Evolutionary conservation across 1,140 invertebrate species (phyloP), one percentile per base, ranked within the genome.

Genomic region (Sarcophaga bullata): DNA sequence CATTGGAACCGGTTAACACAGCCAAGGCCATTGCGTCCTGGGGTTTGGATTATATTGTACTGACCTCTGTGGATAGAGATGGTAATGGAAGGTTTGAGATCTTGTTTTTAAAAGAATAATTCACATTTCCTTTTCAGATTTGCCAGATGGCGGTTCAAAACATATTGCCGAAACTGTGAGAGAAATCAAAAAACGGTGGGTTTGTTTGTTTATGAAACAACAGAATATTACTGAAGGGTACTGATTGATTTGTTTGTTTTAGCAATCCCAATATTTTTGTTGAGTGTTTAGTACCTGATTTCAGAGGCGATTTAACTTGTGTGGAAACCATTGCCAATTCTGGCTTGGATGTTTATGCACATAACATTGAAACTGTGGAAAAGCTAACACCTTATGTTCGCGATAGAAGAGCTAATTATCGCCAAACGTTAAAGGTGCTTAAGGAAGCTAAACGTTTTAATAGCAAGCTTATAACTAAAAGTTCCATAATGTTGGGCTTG

Each of bases 51-150:
- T 99, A 99, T 91, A 95, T 99, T 83, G 98, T 99, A 25, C 91
- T 99, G 5, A 99, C 99, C 6, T 99, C 98, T 15, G 98, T 99
- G 0, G 98, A 99, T 91, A 93, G 99, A 90, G 98, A 99, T 93
- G 97, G 88, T 90, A 48, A 10, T 0, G 8, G 50, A 1, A 13
- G 8, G 50, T 10, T 52, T 10, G 50, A 9, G 6, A 52, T 62
- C 13, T 37, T 37, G 25, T 37, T 37, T n/a, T 2, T 37, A 37
- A 37, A 37, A 37, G 1, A 37, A 2, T n/a, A 0, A n/a, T 50
- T 73, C 1, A 17, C 78, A 62, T 83, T 48, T 76, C 9, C 17
- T 25, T 78, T 82, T 6, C 46, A 90, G 88, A 99, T 93, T 91
- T 99, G 83, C 91, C 93, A 9, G 98, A 99, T 93, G 97, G 97